Conservation (phyloP, 2,113 vertebrate genomes). For the Promerops cafer region DNA sequence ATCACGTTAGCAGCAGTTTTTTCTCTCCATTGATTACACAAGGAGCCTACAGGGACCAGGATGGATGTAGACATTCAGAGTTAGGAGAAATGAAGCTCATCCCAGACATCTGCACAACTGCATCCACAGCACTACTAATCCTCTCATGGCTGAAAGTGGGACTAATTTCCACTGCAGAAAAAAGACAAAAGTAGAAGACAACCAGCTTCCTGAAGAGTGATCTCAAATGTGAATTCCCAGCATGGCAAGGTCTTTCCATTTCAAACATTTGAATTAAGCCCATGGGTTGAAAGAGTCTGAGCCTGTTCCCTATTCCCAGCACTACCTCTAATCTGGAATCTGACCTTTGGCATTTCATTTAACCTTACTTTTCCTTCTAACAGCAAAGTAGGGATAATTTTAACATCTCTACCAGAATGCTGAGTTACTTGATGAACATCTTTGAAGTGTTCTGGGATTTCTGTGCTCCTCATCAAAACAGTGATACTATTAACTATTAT, state of each 20-base stretch:
- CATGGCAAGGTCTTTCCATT: neutral
- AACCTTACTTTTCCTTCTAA: neutral
- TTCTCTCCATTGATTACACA: constrained; percentile 33
- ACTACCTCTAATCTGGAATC: neutral
- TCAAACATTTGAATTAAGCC: neutral
- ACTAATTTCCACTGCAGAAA: neutral
- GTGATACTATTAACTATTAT: neutral
- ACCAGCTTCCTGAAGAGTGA: neutral
- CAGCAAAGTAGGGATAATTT: neutral
- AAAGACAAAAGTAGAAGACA: neutral
- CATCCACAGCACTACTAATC: neutral
- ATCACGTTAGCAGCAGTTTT: neutral
- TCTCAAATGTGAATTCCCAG: neutral
- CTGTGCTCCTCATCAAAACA: neutral
- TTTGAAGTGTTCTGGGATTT: neutral
- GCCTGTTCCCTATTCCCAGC: neutral
- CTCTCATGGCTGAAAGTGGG: neutral
- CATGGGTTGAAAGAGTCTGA: neutral
- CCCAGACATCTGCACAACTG: neutral
- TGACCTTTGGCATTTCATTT: neutral
- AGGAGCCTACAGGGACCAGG: neutral
- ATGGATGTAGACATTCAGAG: neutral
- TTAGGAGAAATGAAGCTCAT: neutral
- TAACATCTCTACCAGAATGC: neutral
- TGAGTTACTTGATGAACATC: neutral